Conservation (phyloP, 2,888 invertebrate genomes). For the Aporophyla nigra region DNA sequence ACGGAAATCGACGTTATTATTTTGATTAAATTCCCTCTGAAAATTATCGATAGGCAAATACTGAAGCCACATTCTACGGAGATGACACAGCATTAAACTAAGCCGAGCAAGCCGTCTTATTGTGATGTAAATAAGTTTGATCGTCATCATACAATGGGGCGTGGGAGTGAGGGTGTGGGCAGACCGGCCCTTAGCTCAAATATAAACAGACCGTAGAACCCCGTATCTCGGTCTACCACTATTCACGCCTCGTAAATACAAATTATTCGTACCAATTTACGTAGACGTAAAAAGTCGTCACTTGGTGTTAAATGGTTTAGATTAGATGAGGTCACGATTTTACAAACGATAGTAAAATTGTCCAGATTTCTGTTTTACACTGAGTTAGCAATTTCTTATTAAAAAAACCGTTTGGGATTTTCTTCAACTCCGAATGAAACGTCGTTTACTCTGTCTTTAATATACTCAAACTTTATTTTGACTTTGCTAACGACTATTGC, state of each 20-base stretch:
- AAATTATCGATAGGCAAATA: constrained; percentile 59
- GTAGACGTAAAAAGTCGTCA: constrained; percentile 32
- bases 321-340: constrained; percentile 31
- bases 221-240: constrained; percentile 72
- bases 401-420: too few relatives aligned
- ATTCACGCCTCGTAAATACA: constrained; percentile 66
- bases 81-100: constrained; percentile 83
- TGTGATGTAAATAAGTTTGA: constrained; percentile 89
- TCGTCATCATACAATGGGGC: constrained; percentile 86
- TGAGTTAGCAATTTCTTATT: constrained; percentile 3
- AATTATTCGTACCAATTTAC: constrained; percentile 53
- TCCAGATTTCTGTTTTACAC: constrained; percentile 6
- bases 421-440: too few relatives aligned
- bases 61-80: constrained; percentile 67
- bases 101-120: constrained; percentile 78
- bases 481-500: too few relatives aligned
- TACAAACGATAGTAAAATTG: constrained; percentile 27
- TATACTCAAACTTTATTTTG: too few relatives aligned
- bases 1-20: constrained; percentile 1
- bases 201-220: constrained; percentile 80
- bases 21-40: constrained; percentile 46
- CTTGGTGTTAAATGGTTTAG: constrained; percentile 35
- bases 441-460: too few relatives aligned
- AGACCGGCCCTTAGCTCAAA: constrained; percentile 78
- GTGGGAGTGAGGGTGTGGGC: constrained; percentile 84